Conservation (phyloP, 2,888 invertebrate genomes). For the Junonia oenone region DNA sequence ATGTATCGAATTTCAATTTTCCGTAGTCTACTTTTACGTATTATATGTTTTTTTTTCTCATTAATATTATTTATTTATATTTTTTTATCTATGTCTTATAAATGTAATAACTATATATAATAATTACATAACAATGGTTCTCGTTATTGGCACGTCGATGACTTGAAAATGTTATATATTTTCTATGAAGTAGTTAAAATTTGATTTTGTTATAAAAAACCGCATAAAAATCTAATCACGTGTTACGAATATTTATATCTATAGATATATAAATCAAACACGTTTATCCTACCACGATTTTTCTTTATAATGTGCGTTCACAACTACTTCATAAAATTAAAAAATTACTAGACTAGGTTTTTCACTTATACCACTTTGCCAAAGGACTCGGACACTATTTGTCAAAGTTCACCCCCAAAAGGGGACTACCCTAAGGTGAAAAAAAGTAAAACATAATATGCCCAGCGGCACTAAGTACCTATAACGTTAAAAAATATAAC, state of each 20-base stretch:
- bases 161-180: slow-evolving; percentile 37
- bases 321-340: slow-evolving; percentile 37
- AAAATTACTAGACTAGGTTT: slow-evolving; percentile 35
- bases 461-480: slow-evolving; percentile 43
- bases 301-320: slow-evolving; percentile 9
- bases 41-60: slow-evolving; percentile 35
- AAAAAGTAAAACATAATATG: slow-evolving; percentile 25
- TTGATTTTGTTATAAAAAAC: background rate
- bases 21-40: slow-evolving; percentile 42
- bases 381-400: slow-evolving; percentile 35
- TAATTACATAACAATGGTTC: slow-evolving; percentile 61
- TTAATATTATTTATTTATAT: too few relatives aligned
- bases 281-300: slow-evolving; percentile 22
- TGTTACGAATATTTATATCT: slow-evolving; percentile 63
- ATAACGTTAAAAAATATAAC: slow-evolving; percentile 38
- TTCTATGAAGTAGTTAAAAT: slow-evolving; percentile 15
- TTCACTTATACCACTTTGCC: slow-evolving; percentile 33
- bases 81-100: slow-evolving; percentile 68
- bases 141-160: slow-evolving; percentile 69
- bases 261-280: slow-evolving; percentile 68
- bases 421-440: slow-evolving; percentile 31
- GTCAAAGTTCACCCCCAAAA: slow-evolving; percentile 26
- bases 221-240: slow-evolving; percentile 2
- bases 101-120: slow-evolving; percentile 69
- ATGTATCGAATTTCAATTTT: slow-evolving; percentile 46